phyloP scores from a whole-genome alignment of 2,888 invertebrate species.

The Margaritifera margaritifera region DNA sequence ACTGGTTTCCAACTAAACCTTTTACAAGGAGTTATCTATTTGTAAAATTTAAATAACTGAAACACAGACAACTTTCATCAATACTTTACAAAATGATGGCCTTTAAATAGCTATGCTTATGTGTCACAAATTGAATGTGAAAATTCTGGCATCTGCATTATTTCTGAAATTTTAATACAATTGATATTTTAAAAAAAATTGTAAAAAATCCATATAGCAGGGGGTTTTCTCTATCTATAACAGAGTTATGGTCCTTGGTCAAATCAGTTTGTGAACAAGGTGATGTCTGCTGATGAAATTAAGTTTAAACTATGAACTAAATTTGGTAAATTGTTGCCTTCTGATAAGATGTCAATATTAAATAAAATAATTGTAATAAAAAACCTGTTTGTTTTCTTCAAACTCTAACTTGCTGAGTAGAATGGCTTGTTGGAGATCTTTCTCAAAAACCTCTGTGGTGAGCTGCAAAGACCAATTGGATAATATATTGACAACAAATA shows the following conservation, averaged over 20 bases:
- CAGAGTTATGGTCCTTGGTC: neutral
- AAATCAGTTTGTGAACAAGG: neutral
- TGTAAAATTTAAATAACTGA: too few relatives aligned
- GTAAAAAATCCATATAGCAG: too few relatives aligned
- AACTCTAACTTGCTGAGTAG: conserved; percentile 82
- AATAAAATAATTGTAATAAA: neutral
- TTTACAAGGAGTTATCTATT: too few relatives aligned
- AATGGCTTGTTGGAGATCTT: conserved; percentile 80
- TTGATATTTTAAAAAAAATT: too few relatives aligned
- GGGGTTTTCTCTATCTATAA: too few relatives aligned
- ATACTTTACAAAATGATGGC: too few relatives aligned
- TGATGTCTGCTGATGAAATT: neutral
- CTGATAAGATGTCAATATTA: neutral
- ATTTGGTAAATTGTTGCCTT: conserved; percentile 2
- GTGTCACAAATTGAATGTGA: too few relatives aligned
- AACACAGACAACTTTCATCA: too few relatives aligned
- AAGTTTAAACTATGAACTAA: neutral
- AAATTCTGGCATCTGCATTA: too few relatives aligned
- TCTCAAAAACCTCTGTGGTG: conserved; percentile 78
- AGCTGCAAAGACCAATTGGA: conserved; percentile 65
- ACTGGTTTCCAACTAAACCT: too few relatives aligned
- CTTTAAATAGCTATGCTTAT: too few relatives aligned
- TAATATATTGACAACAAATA: neutral
- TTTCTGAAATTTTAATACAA: too few relatives aligned
- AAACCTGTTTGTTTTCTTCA: conserved; percentile 77